Percentiles rank a stretch among this genome's conserved stretches.
phyloP scores from a whole-genome alignment of 2,113 vertebrate species.

The Spea multiplicata region DNA sequence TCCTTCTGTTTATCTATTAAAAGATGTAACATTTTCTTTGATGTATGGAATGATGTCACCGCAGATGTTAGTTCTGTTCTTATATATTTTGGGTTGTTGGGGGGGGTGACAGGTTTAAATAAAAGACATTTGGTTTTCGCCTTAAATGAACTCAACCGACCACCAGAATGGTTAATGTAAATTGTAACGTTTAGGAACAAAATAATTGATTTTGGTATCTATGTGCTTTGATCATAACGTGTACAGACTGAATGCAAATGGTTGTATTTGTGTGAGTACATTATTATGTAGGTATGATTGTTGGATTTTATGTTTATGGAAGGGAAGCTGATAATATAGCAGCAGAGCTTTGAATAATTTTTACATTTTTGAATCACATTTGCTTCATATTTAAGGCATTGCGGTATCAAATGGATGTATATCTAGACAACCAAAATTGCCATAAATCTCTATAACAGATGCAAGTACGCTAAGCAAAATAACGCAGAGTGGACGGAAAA shows the following conservation, averaged over 20 bases:
- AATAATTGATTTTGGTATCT: neutral
- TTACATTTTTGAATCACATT: slow-evolving; percentile 15
- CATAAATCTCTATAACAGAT: slow-evolving; percentile 6
- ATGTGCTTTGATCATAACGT: slow-evolving; percentile 6
- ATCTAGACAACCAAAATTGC: slow-evolving; percentile 2
- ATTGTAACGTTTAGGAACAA: neutral
- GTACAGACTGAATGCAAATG: slow-evolving; percentile 13
- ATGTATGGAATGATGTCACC: too few species aligned
- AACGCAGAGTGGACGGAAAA: neutral
- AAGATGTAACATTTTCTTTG: too few species aligned
- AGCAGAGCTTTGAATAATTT: slow-evolving; percentile 22
- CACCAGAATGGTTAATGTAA: too few species aligned
- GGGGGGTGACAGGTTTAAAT: too few species aligned
- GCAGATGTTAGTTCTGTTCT: too few species aligned
- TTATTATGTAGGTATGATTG: neutral
- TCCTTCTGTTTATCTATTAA: too few species aligned
- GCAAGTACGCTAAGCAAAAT: slow-evolving; percentile 5
- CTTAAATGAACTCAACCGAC: too few species aligned
- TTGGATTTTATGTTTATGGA: slow-evolving; percentile 17
- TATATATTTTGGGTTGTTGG: too few species aligned
- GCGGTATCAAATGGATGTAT: slow-evolving; percentile 28
- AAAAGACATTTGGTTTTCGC: too few species aligned
- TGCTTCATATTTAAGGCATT: slow-evolving; percentile 14
- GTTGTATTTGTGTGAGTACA: neutral
- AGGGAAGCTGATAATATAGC: slow-evolving; percentile 7